Evolutionary conservation across 37 sponge, comb jelly and placozoan genomes (phyloP).

Genomic region (Tethya wilhelma): DNA sequence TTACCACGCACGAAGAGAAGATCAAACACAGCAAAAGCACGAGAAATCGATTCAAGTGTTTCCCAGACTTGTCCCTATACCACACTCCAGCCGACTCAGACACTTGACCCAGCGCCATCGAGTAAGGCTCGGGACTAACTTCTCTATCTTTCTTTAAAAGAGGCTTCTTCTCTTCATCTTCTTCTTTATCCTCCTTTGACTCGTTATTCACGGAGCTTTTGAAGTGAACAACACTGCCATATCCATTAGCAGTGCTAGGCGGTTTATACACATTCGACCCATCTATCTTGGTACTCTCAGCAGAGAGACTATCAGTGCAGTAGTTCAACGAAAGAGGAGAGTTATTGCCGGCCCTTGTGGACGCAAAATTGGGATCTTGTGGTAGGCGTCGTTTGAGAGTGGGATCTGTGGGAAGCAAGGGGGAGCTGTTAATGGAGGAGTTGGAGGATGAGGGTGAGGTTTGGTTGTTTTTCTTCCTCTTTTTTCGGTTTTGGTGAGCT

Average conservation of each 20-base stretch:
- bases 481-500: background rate
- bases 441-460: slow-evolving; percentile 1
- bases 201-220: too few species aligned
- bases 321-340: too few species aligned
- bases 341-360: too few species aligned
- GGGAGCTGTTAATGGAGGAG: too few species aligned
- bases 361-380: too few species aligned
- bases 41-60: slow-evolving; percentile 35
- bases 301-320: background rate
- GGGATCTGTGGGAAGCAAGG: too few species aligned
- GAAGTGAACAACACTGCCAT: too few species aligned
- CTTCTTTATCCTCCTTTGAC: background rate
- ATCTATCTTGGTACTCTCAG: too few species aligned
- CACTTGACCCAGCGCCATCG: background rate
- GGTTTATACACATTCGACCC: too few species aligned
- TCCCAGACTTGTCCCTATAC: slow-evolving; percentile 33
- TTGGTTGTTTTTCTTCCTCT: background rate
- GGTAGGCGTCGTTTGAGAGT: too few species aligned
- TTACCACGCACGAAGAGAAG: slow-evolving; percentile 47
- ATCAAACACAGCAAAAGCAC: slow-evolving; percentile 38
- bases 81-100: slow-evolving; percentile 15
- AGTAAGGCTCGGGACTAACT: background rate
- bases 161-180: background rate
- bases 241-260: too few species aligned
- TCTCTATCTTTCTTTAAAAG: slow-evolving; percentile 2